A percentile compares a stretch with the other conserved stretches of the same genome.
Conservation (phyloP, 2,888 invertebrate species). For the Eurois occulta region DNA sequence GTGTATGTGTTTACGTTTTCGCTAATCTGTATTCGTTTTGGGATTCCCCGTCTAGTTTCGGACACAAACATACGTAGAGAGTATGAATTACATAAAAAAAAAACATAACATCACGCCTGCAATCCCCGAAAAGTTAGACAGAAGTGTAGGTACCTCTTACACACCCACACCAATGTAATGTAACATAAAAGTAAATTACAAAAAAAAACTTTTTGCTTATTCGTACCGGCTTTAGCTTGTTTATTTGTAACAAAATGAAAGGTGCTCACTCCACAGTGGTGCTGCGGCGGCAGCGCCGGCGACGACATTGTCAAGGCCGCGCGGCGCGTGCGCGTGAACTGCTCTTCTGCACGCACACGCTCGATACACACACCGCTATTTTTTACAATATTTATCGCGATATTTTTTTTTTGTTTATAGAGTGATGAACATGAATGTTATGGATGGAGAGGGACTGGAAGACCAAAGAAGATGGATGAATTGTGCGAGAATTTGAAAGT, state of each 20-base stretch:
- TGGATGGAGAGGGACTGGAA: background rate
- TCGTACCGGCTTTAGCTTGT: background rate
- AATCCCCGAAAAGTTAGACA: background rate
- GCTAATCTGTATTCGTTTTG: background rate
- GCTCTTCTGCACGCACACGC: conserved; percentile 59
- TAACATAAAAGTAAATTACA: background rate
- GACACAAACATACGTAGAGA: background rate
- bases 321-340: conserved; percentile 68
- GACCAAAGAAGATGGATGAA: background rate
- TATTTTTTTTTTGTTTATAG: background rate
- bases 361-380: conserved; percentile 76
- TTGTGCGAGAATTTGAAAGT: background rate
- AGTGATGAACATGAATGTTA: background rate
- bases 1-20: background rate
- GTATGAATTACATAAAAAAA: background rate
- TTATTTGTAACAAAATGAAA: conserved; percentile 61
- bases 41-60: background rate
- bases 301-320: conserved; percentile 88
- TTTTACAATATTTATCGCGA: conserved; percentile 25
- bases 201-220: background rate
- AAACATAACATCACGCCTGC: background rate
- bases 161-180: background rate
- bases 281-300: conserved; percentile 52
- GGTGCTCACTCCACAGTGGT: conserved; percentile 39
- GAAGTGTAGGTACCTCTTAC: no score